Percentiles rank a stretch among this genome's conserved stretches.
Evolutionary conservation across 2,797 vertebrate genomes (phyloP).

Genomic region (Rhabdomys pumilio): DNA sequence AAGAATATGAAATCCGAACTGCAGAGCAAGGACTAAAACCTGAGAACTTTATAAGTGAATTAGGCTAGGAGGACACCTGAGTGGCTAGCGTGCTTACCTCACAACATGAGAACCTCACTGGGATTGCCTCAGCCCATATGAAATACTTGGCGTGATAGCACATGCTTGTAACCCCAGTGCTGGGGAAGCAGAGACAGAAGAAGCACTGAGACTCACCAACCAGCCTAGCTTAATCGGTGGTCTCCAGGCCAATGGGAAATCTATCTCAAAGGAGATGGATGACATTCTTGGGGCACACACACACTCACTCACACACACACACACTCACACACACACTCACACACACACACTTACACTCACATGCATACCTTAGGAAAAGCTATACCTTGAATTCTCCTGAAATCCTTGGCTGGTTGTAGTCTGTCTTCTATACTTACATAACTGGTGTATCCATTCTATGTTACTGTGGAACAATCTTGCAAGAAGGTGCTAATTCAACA

Average conservation of each 20-base stretch:
- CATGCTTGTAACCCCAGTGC: neutral
- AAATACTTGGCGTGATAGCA: neutral
- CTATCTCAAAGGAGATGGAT: neutral
- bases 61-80: neutral
- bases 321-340: too few relatives aligned
- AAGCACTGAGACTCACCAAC: neutral
- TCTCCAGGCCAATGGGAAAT: neutral
- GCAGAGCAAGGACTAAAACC: neutral
- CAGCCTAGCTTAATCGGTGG: neutral
- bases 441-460: neutral
- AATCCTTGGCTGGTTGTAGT: neutral
- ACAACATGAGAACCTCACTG: neutral
- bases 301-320: too few relatives aligned
- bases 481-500: neutral
- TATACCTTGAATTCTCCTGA: neutral
- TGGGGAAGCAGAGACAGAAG: neutral
- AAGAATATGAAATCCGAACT: neutral
- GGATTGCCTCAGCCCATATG: too few relatives aligned
- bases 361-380: neutral
- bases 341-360: too few relatives aligned
- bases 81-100: neutral
- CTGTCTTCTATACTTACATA: neutral
- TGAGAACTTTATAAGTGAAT: neutral
- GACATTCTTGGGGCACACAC: neutral
- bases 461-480: neutral